These are phyloP conservation scores for Asarcornis scutulata DNA, from an alignment of 2,113 vertebrate species.

Conservation along the genomic window DNA sequence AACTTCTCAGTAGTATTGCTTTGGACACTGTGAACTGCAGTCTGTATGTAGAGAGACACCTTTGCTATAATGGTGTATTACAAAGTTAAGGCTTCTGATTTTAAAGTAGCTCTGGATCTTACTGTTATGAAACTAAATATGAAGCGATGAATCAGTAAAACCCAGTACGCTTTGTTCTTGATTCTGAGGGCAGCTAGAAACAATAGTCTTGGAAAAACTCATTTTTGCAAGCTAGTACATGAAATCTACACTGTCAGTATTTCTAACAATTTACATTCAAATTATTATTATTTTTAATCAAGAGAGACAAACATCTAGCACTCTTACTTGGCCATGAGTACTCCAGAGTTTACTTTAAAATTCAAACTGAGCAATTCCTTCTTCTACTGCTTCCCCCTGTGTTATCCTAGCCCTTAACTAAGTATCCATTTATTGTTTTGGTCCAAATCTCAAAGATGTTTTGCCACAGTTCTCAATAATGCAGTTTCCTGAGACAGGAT, in stretches of 20 bases:
- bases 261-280: background rate
- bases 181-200: background rate
- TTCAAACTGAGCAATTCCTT: background rate
- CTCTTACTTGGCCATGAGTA: background rate
- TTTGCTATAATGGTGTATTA: background rate
- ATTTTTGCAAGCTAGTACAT: background rate
- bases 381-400: accelerated
- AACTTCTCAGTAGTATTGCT: background rate
- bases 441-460: background rate
- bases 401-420: background rate
- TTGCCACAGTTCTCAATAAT: background rate
- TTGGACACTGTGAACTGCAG: background rate
- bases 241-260: background rate
- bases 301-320: background rate
- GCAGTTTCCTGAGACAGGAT: background rate
- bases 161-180: background rate
- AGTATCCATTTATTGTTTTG: background rate
- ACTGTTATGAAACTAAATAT: background rate
- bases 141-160: background rate
- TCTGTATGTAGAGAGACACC: accelerated
- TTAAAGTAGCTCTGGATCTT: background rate
- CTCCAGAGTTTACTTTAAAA: background rate
- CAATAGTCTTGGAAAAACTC: background rate
- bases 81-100: background rate
- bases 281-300: background rate